Conservation (phyloP, 1,140 invertebrate genomes). For the Phymorhynchus buccinoides region DNA sequence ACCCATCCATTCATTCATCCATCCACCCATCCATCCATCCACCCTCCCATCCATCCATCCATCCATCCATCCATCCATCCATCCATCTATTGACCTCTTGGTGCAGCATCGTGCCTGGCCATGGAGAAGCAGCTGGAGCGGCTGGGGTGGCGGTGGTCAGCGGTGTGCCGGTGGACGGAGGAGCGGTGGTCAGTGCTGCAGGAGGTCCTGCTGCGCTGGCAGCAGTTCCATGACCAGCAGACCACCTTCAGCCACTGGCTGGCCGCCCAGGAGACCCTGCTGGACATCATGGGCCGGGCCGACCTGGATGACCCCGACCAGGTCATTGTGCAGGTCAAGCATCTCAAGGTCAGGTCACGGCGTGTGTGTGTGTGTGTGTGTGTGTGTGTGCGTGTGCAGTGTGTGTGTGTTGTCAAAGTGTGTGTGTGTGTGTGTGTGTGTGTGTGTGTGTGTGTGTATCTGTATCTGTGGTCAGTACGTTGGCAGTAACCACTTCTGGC, state of each 20-base stretch:
- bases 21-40: too few relatives aligned
- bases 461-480: too few relatives aligned
- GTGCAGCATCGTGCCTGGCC: constrained; percentile 77
- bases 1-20: too few relatives aligned
- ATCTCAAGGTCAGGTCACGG: constrained; percentile 71
- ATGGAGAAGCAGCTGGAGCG: constrained; percentile 90
- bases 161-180: constrained; percentile 86
- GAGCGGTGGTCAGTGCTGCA: constrained; percentile 81
- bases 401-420: too few relatives aligned
- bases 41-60: too few relatives aligned
- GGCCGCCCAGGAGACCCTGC: constrained; percentile 80
- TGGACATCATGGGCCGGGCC: constrained; percentile 81
- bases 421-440: too few relatives aligned
- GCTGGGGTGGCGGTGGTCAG: constrained; percentile 89
- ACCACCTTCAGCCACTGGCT: constrained; percentile 82
- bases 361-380: too few relatives aligned
- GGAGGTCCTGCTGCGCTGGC: constrained; percentile 76
- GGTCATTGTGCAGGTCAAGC: constrained; percentile 73
- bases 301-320: constrained; percentile 76
- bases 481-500: too few relatives aligned
- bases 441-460: too few relatives aligned
- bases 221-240: constrained; percentile 78
- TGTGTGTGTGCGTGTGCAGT: too few relatives aligned
- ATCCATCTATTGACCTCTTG: too few relatives aligned
- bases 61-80: too few relatives aligned